Evolutionary conservation across 2,888 invertebrate species (phyloP), one percentile per base, ranked within the genome.

Genomic region (Ernsta delagoae): DNA sequence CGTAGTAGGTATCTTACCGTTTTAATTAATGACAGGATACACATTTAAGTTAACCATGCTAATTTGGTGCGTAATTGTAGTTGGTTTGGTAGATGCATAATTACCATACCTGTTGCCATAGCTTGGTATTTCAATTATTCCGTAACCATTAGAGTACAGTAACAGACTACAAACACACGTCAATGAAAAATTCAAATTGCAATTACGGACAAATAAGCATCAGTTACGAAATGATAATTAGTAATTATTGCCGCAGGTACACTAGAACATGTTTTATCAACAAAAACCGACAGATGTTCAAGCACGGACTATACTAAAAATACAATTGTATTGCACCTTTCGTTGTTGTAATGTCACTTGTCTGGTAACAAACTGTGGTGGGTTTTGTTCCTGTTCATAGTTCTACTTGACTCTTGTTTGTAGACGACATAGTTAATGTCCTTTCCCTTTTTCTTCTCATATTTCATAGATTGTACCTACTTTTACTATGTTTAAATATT

Each of bases 291-390:
- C 82, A 81, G 80, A 76, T 82, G 81, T 70, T 31, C 65, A 71
- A 12, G 77, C 77, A 77, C 79, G 59, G 59, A 54, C 59, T 59
- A 65, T 34, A 24, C 16, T 31, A 45, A 45, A n/a, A 45, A 45
- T 45, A 50, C 45, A 60, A 50, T n/a, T 48, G 11, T 12, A 62
- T 34, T 66, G 71, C 71, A 61, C 62, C 62, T 45, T 68, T 59
- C 71, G 79, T 79, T 80, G 77, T 50, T 69, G 60, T 78, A 84
- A 83, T 81, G 84, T 82, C 77, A 83, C 78, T 82, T 75, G 83
- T 71, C 68, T 48, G 71, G 74, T 78, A 59, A 59, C 57, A 57
- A 57, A 36, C 16, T 36, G 57, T 43, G 31, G 12, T 24, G 12
- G 31, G 24, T 45, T 12, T 34, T 57, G 16, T 57, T 65, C 48